Evolutionary conservation across 2,797 vertebrate genomes (phyloP).

Genomic region (Molossus molossus): DNA sequence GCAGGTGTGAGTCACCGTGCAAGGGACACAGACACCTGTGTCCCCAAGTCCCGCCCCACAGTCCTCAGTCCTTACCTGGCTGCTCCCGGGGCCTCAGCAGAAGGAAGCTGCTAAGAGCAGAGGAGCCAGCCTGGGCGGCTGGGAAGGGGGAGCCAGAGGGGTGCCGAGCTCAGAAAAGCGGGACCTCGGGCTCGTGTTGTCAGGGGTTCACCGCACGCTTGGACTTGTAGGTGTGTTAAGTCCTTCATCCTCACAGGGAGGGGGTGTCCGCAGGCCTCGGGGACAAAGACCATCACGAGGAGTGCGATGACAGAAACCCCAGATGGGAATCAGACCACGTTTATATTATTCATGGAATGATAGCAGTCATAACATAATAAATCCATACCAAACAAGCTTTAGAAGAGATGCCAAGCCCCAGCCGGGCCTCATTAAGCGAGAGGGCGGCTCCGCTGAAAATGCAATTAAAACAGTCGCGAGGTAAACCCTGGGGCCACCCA

Average conservation of each 20-base stretch:
- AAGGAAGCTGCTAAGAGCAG: neutral
- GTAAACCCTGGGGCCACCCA: neutral
- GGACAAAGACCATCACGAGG: neutral
- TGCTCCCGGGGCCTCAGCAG: neutral
- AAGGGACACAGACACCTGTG: too few relatives aligned
- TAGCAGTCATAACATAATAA: neutral
- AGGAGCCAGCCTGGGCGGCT: too few relatives aligned
- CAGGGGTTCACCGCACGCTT: too few relatives aligned
- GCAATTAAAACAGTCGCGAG: slow-evolving; percentile 47
- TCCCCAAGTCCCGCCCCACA: neutral
- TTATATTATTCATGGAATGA: neutral
- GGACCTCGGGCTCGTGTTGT: too few relatives aligned
- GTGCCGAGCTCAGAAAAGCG: too few relatives aligned
- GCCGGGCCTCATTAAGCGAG: neutral
- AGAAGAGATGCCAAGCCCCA: neutral
- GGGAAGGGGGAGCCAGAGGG: neutral
- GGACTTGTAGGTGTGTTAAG: accelerated
- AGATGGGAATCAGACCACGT: neutral
- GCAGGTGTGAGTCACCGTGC: accelerated
- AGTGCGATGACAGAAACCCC: neutral
- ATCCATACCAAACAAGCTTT: too few relatives aligned
- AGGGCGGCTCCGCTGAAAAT: slow-evolving; percentile 38
- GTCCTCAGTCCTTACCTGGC: neutral
- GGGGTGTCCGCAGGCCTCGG: neutral
- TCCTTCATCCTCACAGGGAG: too few relatives aligned